Conservation (phyloP, 2,113 vertebrate genomes). For the Myodes glareolus region DNA sequence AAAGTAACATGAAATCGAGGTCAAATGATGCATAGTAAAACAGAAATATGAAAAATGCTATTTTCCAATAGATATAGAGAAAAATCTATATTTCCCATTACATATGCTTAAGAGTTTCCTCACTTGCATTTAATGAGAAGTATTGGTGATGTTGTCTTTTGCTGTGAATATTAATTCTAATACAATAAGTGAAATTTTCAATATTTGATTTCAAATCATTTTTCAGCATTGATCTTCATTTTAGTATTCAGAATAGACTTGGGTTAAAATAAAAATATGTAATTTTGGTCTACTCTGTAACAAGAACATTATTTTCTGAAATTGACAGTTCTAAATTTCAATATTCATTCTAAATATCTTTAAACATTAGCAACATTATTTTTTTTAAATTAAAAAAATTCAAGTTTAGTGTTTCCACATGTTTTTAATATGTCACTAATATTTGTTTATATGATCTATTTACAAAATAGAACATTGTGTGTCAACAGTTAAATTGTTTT, state of each 20-base stretch:
- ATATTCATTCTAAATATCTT: conserved; percentile 78
- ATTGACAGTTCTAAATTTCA: conserved; percentile 72
- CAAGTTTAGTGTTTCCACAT: conserved; percentile 45
- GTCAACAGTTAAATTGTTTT: neutral
- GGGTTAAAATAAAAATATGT: conserved; percentile 73
- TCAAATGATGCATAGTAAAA: neutral
- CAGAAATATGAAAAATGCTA: neutral
- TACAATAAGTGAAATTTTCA: conserved; percentile 69
- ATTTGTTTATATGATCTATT: conserved; percentile 12
- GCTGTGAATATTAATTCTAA: conserved; percentile 66
- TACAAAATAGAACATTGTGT: neutral
- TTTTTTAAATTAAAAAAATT: conserved; percentile 72
- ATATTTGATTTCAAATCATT: conserved; percentile 56
- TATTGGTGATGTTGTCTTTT: conserved; percentile 60
- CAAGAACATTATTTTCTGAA: conserved; percentile 65
- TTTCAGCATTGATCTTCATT: conserved; percentile 65
- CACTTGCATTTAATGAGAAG: conserved; percentile 57
- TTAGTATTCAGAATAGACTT: conserved; percentile 70
- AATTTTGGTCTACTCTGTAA: conserved; percentile 46
- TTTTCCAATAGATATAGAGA: neutral
- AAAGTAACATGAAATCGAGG: neutral
- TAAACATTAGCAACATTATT: conserved; percentile 69
- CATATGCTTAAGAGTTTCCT: neutral
- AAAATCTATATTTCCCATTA: neutral
- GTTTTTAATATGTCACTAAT: conserved; percentile 58